These are phyloP conservation scores for Heliothis virescens DNA, from an alignment of 1,140 invertebrate species.

Conservation along the genomic window DNA sequence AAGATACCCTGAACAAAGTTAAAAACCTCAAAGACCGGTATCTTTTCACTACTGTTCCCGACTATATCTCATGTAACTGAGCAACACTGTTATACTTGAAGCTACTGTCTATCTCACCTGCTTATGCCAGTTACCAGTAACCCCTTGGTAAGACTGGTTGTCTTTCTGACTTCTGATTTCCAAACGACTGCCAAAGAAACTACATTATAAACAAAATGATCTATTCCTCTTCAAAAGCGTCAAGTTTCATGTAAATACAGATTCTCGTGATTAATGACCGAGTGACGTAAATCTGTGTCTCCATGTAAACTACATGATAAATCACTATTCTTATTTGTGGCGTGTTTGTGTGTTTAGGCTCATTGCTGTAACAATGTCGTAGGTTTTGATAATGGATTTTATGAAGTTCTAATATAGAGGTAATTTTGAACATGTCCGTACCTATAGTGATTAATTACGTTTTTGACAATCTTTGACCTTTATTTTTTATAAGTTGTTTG, in stretches of 20 bases:
- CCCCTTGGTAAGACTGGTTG: no score
- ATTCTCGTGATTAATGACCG: constrained; percentile 22
- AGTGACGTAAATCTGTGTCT: background rate
- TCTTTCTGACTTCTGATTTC: no score
- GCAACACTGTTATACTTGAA: no score
- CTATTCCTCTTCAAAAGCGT: background rate
- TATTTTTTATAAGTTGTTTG: no score
- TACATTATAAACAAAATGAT: background rate
- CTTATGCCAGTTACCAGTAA: no score
- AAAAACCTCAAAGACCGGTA: no score
- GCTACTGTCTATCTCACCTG: no score
- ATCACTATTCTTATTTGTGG: background rate
- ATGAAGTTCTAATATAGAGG: background rate
- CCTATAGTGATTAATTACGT: background rate
- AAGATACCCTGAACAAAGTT: no score
- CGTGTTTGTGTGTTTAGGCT: constrained; percentile 11
- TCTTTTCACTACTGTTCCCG: no score
- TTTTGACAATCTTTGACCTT: no score
- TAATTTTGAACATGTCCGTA: background rate
- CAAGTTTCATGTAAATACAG: background rate
- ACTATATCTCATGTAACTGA: no score
- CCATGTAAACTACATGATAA: constrained; percentile 4
- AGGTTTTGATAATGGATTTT: background rate
- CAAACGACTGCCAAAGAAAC: background rate
- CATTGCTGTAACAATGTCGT: background rate